Evolutionary conservation across 2,888 invertebrate genomes (phyloP).

Genomic region (Ornithoptera alexandrae): DNA sequence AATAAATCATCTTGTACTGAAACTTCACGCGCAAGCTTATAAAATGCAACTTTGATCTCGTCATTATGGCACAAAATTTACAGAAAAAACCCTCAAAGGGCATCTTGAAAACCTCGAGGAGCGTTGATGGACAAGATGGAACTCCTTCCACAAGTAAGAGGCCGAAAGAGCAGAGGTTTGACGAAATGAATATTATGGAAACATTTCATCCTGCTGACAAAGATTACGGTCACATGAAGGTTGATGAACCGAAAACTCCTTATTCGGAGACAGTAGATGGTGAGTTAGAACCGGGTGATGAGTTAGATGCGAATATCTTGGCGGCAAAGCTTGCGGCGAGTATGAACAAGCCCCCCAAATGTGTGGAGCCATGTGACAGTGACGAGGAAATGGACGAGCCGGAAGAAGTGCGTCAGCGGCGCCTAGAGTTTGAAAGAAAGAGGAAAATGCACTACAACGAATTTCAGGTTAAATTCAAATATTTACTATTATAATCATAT

Average conservation of each 20-base stretch:
- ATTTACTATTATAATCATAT: too few species aligned
- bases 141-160: slow-evolving; percentile 70
- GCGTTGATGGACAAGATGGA: slow-evolving; percentile 87
- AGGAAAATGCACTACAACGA: slow-evolving; percentile 99
- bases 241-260: slow-evolving; percentile 98
- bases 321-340: slow-evolving; percentile 85
- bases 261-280: slow-evolving; percentile 82
- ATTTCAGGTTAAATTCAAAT: slow-evolving; percentile 76
- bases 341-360: slow-evolving; percentile 75
- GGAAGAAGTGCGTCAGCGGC: slow-evolving; percentile 82
- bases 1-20: slow-evolving; percentile 35
- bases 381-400: slow-evolving; percentile 81
- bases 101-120: slow-evolving; percentile 94
- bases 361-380: slow-evolving; percentile 72
- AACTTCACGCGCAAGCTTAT: slow-evolving; percentile 34
- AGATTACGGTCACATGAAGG: slow-evolving; percentile 99
- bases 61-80: slow-evolving; percentile 86
- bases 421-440: slow-evolving; percentile 93
- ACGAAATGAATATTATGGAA: slow-evolving; percentile 99
- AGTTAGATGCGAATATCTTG: slow-evolving; percentile 85
- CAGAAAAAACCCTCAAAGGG: slow-evolving; percentile 92
- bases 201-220: slow-evolving; percentile 98
- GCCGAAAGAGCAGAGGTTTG: slow-evolving; percentile 89
- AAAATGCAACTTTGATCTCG: slow-evolving; percentile 48
- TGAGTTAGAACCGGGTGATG: slow-evolving; percentile 79